Evolutionary conservation across 2,113 vertebrate species (phyloP), one percentile per base, ranked within the genome.

Genomic region (Halichoeres trimaculatus): DNA sequence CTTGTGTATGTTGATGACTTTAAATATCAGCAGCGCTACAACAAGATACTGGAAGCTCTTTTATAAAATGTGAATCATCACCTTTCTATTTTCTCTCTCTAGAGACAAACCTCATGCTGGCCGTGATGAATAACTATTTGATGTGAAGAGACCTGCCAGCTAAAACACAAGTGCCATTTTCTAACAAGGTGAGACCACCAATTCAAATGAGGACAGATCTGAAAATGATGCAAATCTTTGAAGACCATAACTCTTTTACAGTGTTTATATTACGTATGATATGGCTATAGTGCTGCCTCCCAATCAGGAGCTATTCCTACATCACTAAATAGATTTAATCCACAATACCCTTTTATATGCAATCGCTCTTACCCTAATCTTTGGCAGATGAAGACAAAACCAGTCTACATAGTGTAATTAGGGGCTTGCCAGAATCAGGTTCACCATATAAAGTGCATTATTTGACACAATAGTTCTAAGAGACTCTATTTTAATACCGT

Each of bases 401-500:
- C 76, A 78, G 73, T 89, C 75, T 62, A 81, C 68, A 60, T 26
- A 57, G 70, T 85, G 74, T 66, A 74, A 66, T 83, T 55, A 74
- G 82, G 83, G 81, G 64, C 60, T 68, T 59, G 67, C 73, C 80
- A 74, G 79, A 81, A 78, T 74, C 56, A 89, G 50, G 62, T 78
- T 83, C 62, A 85, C 77, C 56, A 81, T 85, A 84, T 92, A 93
- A 93, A 93, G 92, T 94, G 92, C 87, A 41, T 84, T 68, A 67
- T 85, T 89, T 88, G 81, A 92, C 90, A 90, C 82, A 67, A 58
- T 85, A 74, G 75, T 76, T 87, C 76, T 91, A 90, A 58, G 68
- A 80, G 48, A 81, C 58, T 76, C 76, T 86, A 88, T 80, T 80
- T 82, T 71, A 72, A 74, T 76, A 88, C 26, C 20, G 41, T 60